These are phyloP conservation scores for Hycleus cichorii DNA, from an alignment of 1,140 invertebrate species.

Conservation along the genomic window DNA sequence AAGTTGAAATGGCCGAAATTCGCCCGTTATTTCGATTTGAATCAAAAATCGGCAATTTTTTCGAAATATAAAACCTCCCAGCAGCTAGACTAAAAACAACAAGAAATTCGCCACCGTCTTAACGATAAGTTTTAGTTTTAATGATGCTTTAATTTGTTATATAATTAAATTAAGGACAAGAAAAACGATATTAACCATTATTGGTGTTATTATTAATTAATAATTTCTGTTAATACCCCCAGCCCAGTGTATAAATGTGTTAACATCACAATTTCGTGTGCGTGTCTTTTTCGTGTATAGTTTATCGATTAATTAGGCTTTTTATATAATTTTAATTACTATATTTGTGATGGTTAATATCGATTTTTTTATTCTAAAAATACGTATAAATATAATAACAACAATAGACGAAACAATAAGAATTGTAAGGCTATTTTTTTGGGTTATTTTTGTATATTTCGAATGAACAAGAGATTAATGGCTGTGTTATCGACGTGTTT, in stretches of 20 bases:
- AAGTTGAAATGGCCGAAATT: slow-evolving; percentile 1
- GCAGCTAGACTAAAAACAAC: not conserved
- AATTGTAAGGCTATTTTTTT: slow-evolving; percentile 22
- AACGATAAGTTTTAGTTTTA: no score
- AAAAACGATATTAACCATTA: no score
- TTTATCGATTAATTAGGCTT: not conserved
- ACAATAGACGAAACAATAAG: no score
- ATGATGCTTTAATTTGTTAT: no score
- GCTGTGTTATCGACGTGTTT: slow-evolving; percentile 22
- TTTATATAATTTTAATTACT: slow-evolving; percentile 15
- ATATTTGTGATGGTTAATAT: slow-evolving; percentile 28
- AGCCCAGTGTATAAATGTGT: slow-evolving; percentile 19
- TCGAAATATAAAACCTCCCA: not conserved
- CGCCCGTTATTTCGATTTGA: not conserved
- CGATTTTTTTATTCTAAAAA: slow-evolving; percentile 6
- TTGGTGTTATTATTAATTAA: no score
- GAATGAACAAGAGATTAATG: slow-evolving; percentile 26
- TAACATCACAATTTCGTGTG: no score
- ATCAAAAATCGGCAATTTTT: not conserved
- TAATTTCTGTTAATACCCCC: not conserved
- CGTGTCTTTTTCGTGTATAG: no score
- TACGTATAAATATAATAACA: no score
- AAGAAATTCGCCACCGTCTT: not conserved
- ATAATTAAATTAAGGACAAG: no score
- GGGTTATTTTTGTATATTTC: slow-evolving; percentile 26